Base-by-base conservation (phyloP, 2,113 vertebrate species). In the Tetrax tetrax region DNA sequence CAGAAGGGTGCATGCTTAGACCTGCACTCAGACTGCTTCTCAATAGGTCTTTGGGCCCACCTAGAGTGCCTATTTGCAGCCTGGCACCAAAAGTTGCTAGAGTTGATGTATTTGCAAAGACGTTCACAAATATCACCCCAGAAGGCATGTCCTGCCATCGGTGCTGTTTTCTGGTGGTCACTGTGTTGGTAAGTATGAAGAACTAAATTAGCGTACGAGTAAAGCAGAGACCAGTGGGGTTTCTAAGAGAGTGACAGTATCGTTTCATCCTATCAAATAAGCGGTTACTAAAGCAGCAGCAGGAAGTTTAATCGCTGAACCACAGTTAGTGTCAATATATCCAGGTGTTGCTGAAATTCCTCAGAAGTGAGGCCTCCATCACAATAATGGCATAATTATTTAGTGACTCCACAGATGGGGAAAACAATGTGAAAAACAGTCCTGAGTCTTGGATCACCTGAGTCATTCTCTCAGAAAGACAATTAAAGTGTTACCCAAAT, bases 381-480 rank as follows among this genome's bases (percentile, higher is more conserved):
- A 83, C 33, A 65, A 53, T 56, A 93, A 61, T 60, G 64, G 29
- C 70, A 68, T 72, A 66, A 91, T 83, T 93, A 59, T 75, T 93
- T 82, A 79, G 56, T 65, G 63, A n/a, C 38, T 87, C 31, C 4
- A 45, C 77, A 95, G 72, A 89, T 83, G n/a, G 64, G 63, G 51
- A 90, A 93, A 93, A 90, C 83, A 96, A 59, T 71, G 57, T 48
- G 38, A 93, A 83, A 75, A 91, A 68, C 21, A 75, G 71, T 91
- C 25, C 41, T 43, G 33, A 88, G 48, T 56, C 74, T 79, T 95
- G 50, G 29, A 63, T 87, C 8, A 65, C 65, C 71, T 37, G 56
- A 69, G n/a, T 54, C 72, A 86, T 93, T 82, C 60, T 94, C 79
- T 89, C 35, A 80, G 71, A 80, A 87, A 89, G 45, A 82, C 61